These are phyloP conservation scores for Orthosia incerta DNA, from an alignment of 2,888 invertebrate species.

Conservation along the genomic window DNA sequence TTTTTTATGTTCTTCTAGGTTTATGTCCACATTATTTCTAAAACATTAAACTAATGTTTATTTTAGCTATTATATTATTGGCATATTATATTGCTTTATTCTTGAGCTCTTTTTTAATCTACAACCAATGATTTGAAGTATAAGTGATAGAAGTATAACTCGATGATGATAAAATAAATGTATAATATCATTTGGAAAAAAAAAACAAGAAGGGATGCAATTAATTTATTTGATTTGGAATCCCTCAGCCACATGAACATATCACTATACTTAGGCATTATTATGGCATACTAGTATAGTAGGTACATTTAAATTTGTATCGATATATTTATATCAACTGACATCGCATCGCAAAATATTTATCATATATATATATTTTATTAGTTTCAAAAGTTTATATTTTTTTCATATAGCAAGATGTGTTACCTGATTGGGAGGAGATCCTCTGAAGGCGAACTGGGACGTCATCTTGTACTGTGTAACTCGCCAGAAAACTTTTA, in stretches of 20 bases:
- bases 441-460: conserved; percentile 90
- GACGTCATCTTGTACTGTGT: conserved; percentile 88
- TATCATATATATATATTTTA: conserved; percentile 50
- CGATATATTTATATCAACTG: conserved; percentile 48
- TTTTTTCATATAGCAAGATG: conserved; percentile 26
- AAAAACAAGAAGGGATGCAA: conserved; percentile 9
- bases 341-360: conserved; percentile 74
- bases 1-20: conserved; percentile 26
- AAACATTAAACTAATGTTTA: conserved; percentile 21
- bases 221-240: conserved; percentile 22
- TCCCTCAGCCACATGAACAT: conserved; percentile 60
- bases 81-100: conserved; percentile 1
- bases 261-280: conserved; percentile 60
- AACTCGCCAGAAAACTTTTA: conserved; percentile 78
- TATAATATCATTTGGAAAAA: conserved; percentile 10
- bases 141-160: conserved; percentile 1
- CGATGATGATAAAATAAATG: background rate
- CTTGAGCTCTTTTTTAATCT: conserved; percentile 25
- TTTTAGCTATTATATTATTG: background rate
- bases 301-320: conserved; percentile 38
- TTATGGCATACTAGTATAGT: conserved; percentile 46
- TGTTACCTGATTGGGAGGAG: conserved; percentile 89
- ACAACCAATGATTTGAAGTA: conserved; percentile 7
- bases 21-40: conserved; percentile 30
- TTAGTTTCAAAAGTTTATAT: conserved; percentile 47